Percentiles rank a stretch among this genome's conserved stretches.
phyloP scores from a whole-genome alignment of 2,888 invertebrate genomes.

The Thymelicus sylvestris region DNA sequence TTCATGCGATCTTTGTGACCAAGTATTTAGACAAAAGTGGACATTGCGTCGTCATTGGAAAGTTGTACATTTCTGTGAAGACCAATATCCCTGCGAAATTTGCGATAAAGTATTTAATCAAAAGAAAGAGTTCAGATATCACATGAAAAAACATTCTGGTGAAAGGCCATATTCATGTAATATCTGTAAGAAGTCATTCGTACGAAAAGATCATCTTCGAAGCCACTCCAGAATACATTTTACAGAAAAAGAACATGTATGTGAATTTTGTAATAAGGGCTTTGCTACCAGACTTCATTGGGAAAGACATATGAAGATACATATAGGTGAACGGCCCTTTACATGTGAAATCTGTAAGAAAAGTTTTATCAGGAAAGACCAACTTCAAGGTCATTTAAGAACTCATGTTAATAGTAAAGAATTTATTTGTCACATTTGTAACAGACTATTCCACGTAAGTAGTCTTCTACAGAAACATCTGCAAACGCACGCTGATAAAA shows the following conservation, averaged over 20 bases:
- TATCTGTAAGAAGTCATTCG: neutral
- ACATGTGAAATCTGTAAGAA: conserved; percentile 17
- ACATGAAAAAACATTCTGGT: neutral
- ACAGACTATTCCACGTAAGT: neutral
- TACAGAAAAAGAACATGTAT: neutral
- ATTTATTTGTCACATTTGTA: neutral
- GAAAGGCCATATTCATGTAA: neutral
- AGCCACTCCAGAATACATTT: neutral
- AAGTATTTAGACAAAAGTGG: neutral
- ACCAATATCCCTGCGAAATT: neutral
- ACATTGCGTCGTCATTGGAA: neutral
- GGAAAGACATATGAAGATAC: conserved; percentile 7
- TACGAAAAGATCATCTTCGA: neutral
- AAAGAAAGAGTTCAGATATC: neutral
- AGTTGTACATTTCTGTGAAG: neutral
- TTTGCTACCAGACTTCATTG: conserved; percentile 1
- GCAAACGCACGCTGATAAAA: neutral
- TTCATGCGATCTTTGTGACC: neutral
- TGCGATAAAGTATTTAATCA: neutral
- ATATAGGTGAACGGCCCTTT: conserved; percentile 22
- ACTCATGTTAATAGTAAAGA: neutral
- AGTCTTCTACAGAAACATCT: conserved; percentile 3
- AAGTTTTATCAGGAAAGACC: neutral
- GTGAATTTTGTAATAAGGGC: conserved; percentile 6
- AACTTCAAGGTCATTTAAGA: neutral